Evolutionary conservation across 2,113 vertebrate species (phyloP), one percentile per base, ranked within the genome.

Genomic region (Sus scrofa): DNA sequence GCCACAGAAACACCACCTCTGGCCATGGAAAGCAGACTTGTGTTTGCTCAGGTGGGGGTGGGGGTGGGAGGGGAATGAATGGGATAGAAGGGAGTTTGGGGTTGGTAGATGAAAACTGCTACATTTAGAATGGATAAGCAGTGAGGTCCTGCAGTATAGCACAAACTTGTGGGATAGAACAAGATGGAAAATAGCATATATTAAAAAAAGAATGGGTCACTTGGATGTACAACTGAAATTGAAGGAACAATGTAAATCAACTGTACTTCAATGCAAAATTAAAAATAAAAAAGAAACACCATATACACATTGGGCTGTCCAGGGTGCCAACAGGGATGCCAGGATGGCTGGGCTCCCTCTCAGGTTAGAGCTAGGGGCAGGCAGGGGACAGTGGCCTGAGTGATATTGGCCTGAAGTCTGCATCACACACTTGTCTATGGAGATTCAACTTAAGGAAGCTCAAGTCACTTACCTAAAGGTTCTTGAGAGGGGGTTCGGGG

Each of bases 351-450:
- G 16, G 18, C 9, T 27, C 62, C 60, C 82, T 9, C 50, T 74
- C 13, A 44, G 30, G 30, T 52, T 4, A 16, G 9, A 68, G 30
- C 16, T 18, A 18, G 12, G 2, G 7, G 7, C 5, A 30, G 60
- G 71, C 32, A 27, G 20, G 34, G 24, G 24, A 70, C 63, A 12
- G 19, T 24, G 4, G 34, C 62, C 56, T 18, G 1, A 1, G 7
- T 3, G n/a, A 22, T 3, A 3, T 26, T 1, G 9, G 32, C 20
- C 37, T 5, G 24, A n/a, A 1, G 0, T 22, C 10, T 11, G 62
- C 1, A 26, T 20, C 60, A 19, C n/a, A 6, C 34, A 32, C 27
- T 22, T 32, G 4, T 39, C 1, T 34, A 9, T 27, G 7, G 37
- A n/a, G 15, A 67, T 26, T 54, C 12, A n/a, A 7, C 12, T 3